phyloP scores from a whole-genome alignment of 1,140 invertebrate species.

The Tetragnatha versicolor region DNA sequence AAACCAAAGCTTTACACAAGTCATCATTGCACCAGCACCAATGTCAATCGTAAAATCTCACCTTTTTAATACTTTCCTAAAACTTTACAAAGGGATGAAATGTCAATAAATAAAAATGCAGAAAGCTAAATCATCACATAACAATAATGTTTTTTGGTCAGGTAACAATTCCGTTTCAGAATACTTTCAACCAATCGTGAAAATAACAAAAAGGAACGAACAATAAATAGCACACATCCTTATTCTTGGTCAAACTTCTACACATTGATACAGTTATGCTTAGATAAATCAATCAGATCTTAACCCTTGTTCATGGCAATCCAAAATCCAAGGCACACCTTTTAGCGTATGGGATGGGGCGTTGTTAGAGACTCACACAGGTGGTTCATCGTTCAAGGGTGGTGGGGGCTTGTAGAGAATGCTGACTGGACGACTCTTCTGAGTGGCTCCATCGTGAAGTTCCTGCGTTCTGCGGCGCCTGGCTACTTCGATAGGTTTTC shows the following conservation, averaged over 20 bases:
- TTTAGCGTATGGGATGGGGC: neutral
- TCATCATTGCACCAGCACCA: conserved; percentile 42
- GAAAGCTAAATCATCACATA: conserved; percentile 22
- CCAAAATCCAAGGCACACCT: conserved; percentile 38
- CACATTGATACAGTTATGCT: neutral
- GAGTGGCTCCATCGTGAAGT: conserved; percentile 34
- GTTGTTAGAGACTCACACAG: conserved; percentile 14
- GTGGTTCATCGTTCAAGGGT: conserved; percentile 35
- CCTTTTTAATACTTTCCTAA: no score
- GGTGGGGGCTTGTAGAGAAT: conserved; percentile 58
- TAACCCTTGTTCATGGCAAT: neutral
- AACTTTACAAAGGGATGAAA: neutral
- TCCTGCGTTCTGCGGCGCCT: conserved; percentile 44
- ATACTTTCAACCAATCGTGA: neutral
- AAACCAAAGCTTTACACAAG: neutral
- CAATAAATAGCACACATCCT: neutral
- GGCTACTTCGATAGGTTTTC: conserved; percentile 51
- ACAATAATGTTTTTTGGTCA: conserved; percentile 10
- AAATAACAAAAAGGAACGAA: neutral
- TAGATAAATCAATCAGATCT: neutral
- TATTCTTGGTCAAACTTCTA: neutral
- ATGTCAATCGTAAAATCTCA: neutral
- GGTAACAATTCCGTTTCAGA: neutral
- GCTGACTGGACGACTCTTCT: conserved; percentile 55
- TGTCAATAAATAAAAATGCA: conserved; percentile 19